A percentile compares a stretch with the other conserved stretches of the same genome.
phyloP scores from a whole-genome alignment of 2,888 invertebrate species.

The Allolobophora icterica region DNA sequence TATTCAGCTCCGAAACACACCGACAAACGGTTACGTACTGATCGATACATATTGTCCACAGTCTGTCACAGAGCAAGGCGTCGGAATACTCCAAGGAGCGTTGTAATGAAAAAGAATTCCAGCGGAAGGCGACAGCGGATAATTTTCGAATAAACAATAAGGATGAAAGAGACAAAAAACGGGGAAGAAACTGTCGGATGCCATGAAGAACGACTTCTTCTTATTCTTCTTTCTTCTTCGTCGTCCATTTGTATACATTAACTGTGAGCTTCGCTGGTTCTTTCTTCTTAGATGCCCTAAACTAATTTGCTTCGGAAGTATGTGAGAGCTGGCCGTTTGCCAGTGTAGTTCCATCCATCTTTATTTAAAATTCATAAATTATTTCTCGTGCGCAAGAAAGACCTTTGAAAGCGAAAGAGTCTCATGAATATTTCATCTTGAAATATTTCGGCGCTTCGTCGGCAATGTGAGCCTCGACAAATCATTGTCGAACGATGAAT shows the following conservation, averaged over 20 bases:
- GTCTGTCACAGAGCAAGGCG: neutral
- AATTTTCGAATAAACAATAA: neutral
- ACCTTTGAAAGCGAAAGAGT: neutral
- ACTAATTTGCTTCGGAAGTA: neutral
- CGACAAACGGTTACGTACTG: neutral
- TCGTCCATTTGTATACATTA: neutral
- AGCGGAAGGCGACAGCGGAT: neutral
- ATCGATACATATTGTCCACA: neutral
- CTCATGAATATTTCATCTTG: neutral
- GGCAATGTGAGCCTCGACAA: neutral
- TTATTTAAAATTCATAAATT: neutral
- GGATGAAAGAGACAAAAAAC: neutral
- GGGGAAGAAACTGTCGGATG: neutral
- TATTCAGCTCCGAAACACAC: neutral
- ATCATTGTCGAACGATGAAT: neutral
- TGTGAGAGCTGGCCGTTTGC: neutral
- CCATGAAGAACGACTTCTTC: neutral
- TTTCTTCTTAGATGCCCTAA: neutral
- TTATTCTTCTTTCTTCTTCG: neutral
- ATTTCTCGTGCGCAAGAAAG: neutral
- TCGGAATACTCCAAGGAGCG: neutral
- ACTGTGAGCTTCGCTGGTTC: neutral
- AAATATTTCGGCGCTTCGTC: neutral
- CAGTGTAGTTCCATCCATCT: neutral
- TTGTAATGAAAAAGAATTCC: neutral